phyloP scores from a whole-genome alignment of 2,888 invertebrate genomes.

The Scaptomyza flava region DNA sequence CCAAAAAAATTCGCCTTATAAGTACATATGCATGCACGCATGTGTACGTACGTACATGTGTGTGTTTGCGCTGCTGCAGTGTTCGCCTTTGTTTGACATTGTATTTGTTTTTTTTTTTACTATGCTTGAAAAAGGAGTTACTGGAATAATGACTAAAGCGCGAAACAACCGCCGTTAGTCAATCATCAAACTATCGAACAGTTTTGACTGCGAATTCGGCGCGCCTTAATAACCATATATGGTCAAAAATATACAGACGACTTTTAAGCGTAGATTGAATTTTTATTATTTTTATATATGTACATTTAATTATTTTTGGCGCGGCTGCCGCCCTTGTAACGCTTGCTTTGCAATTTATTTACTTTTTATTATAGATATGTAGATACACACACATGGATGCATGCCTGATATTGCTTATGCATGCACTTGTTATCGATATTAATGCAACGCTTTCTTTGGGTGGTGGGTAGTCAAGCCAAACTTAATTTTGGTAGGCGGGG shows the following conservation, averaged over 20 bases:
- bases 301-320: constrained; percentile 45
- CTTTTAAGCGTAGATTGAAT: constrained; percentile 52
- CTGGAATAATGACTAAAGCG: constrained; percentile 40
- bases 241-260: constrained; percentile 54
- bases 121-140: constrained; percentile 47
- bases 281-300: constrained; percentile 16
- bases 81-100: constrained; percentile 42
- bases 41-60: constrained; percentile 1
- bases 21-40: constrained; percentile 27
- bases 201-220: constrained; percentile 34
- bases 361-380: neutral
- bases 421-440: constrained; percentile 55
- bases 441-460: constrained; percentile 54
- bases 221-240: constrained; percentile 65
- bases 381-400: constrained; percentile 6
- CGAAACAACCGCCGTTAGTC: constrained; percentile 24
- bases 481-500: neutral
- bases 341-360: constrained; percentile 46
- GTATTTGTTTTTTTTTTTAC: constrained; percentile 13
- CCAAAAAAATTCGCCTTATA: constrained; percentile 42
- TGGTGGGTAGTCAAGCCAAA: constrained; percentile 27
- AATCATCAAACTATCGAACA: constrained; percentile 38
- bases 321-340: constrained; percentile 71
- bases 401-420: constrained; percentile 22
- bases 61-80: constrained; percentile 31